Evolutionary conservation across 2,888 invertebrate genomes (phyloP).

Genomic region (Leptopilina drosophilae): DNA sequence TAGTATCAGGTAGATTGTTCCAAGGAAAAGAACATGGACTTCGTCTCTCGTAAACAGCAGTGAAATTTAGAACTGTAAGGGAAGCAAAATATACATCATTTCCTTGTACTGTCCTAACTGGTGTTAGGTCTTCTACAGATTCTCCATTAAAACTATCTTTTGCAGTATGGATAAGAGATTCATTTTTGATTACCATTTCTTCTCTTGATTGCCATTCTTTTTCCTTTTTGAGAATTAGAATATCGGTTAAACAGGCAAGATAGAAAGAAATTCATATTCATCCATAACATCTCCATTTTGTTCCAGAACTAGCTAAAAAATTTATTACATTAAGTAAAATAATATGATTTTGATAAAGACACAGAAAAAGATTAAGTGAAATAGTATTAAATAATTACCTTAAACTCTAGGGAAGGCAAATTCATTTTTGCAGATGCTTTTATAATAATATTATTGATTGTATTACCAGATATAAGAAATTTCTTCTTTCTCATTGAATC

Average conservation of each 20-base stretch:
- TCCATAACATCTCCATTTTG: constrained; percentile 5
- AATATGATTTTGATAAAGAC: too few relatives aligned
- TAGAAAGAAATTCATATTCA: neutral
- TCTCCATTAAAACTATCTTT: neutral
- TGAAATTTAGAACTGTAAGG: neutral
- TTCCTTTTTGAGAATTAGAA: neutral
- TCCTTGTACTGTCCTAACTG: neutral
- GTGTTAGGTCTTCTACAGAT: neutral
- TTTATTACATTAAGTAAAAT: neutral
- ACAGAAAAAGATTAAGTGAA: neutral
- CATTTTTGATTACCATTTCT: neutral
- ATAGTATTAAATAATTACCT: neutral
- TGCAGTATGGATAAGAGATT: neutral
- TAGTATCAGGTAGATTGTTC: neutral
- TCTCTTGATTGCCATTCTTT: neutral
- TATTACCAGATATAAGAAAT: too few relatives aligned
- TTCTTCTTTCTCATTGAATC: too few relatives aligned
- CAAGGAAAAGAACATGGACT: constrained; percentile 1
- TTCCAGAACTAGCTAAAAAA: neutral
- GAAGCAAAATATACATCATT: neutral
- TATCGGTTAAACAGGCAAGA: neutral
- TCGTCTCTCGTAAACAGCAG: neutral
- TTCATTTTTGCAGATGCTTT: neutral
- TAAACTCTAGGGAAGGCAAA: neutral
- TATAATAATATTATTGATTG: neutral